These are phyloP conservation scores for Panulirus ornatus DNA, from an alignment of 1,140 invertebrate species.

Conservation along the genomic window DNA sequence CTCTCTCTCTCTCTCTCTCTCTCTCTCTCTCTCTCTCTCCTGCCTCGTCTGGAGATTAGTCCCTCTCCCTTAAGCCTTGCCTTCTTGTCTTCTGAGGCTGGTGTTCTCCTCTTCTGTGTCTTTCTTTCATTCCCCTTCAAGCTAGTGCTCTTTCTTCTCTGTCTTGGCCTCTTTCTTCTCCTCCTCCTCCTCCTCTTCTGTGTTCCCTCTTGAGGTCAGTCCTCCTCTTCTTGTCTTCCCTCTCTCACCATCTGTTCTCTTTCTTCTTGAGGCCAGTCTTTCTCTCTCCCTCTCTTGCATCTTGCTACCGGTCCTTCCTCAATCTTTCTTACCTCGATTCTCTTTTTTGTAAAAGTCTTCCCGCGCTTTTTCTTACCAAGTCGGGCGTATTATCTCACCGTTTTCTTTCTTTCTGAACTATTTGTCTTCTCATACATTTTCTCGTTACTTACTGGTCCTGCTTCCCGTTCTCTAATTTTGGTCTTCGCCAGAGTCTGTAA, in stretches of 20 bases:
- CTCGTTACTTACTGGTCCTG: too few relatives aligned
- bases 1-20: constrained; percentile 18
- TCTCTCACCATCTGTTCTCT: background rate
- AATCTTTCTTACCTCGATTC: too few relatives aligned
- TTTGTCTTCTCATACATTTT: too few relatives aligned
- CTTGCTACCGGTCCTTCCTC: background rate
- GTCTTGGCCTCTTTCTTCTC: background rate
- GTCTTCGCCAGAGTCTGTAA: too few relatives aligned
- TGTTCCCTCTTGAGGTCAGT: background rate
- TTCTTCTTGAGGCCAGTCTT: background rate
- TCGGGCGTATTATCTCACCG: too few relatives aligned
- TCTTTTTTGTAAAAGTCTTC: too few relatives aligned
- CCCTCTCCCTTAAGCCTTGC: background rate
- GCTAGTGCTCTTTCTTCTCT: background rate
- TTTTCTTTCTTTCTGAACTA: too few relatives aligned
- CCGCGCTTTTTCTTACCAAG: too few relatives aligned
- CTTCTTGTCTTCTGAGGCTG: too few relatives aligned
- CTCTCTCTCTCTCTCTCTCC: background rate
- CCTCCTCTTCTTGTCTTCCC: background rate
- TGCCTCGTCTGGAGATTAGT: too few relatives aligned
- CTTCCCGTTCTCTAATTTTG: too few relatives aligned
- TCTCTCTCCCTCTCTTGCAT: constrained; percentile 32
- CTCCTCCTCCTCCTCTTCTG: background rate
- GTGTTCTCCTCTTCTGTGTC: background rate
- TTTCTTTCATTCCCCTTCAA: background rate